Percentiles rank a stretch among this genome's conserved stretches.
These are phyloP conservation scores for Aurelia aurita DNA, from an alignment of 30 jellyfish, hydroid and myxozoan genomes.

Conservation along the genomic window DNA sequence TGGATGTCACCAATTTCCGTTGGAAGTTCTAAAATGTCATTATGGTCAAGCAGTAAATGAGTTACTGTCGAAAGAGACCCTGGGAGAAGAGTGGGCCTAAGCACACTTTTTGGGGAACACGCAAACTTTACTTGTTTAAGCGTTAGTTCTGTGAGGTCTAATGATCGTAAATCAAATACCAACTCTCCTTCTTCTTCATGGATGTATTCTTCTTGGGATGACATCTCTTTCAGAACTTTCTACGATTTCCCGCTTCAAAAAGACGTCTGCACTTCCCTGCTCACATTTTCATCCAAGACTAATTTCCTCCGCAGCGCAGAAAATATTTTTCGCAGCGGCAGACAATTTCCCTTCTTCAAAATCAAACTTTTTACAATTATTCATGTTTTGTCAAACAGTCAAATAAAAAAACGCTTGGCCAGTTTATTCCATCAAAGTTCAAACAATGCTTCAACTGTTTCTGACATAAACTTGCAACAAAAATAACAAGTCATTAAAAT, in stretches of 20 bases:
- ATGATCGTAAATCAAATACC: slow-evolving; percentile 59
- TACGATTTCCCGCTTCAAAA: neutral
- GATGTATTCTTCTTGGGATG: neutral
- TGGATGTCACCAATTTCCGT: slow-evolving; percentile 41
- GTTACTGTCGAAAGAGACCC: slow-evolving; percentile 8
- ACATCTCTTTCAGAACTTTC: neutral
- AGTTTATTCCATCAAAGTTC: no score
- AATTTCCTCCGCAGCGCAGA: no score
- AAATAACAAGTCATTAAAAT: no score
- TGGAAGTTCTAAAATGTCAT: slow-evolving; percentile 72
- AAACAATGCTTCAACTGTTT: no score
- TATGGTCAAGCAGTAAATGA: slow-evolving; percentile 75
- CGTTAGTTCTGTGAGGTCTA: slow-evolving; percentile 57
- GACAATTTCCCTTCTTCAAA: no score
- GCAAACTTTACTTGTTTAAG: slow-evolving; percentile 3
- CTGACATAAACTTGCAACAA: no score
- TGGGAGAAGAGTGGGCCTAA: neutral
- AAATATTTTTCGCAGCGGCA: no score
- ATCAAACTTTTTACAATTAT: no score
- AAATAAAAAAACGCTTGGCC: no score
- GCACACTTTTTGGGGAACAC: slow-evolving; percentile 7
- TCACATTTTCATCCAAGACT: no score
- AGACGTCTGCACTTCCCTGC: neutral
- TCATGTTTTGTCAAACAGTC: no score
- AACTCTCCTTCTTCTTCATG: slow-evolving; percentile 20